Evolutionary conservation across 2,797 vertebrate species (phyloP).

Genomic region (Darevskia mixta): DNA sequence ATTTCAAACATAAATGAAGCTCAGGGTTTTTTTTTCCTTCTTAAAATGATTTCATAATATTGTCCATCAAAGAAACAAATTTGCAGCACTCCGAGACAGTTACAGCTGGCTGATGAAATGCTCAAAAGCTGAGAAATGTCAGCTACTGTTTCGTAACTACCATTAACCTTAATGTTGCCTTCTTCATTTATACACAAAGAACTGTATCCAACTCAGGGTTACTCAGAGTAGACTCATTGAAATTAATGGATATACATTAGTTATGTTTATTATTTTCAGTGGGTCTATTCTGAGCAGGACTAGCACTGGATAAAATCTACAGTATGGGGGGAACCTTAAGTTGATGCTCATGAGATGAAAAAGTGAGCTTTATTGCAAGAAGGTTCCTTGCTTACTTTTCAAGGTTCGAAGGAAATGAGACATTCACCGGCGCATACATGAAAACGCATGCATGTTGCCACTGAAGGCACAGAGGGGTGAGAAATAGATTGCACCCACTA

Average conservation of each 20-base stretch:
- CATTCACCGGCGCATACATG: conserved; percentile 15
- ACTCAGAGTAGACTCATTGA: too few species aligned
- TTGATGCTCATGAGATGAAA: neutral
- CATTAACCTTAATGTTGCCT: neutral
- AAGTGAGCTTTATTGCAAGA: neutral
- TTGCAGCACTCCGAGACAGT: conserved; percentile 50
- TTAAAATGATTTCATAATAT: conserved; percentile 65
- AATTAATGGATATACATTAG: too few species aligned
- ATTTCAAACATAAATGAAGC: conserved; percentile 74
- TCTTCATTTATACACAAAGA: neutral
- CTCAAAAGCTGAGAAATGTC: conserved; percentile 22
- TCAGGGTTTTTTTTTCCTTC: conserved; percentile 60
- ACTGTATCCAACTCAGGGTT: too few species aligned
- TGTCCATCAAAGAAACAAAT: conserved; percentile 44
- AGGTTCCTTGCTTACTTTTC: accelerated
- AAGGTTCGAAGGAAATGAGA: neutral
- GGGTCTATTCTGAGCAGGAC: too few species aligned
- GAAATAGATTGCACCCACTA: too few species aligned
- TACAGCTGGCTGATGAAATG: neutral
- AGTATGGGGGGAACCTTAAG: neutral
- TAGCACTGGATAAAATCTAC: neutral
- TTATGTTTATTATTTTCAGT: too few species aligned
- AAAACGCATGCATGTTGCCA: neutral
- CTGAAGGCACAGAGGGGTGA: neutral
- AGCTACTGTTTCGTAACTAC: neutral